Base-by-base conservation (phyloP, 2,113 vertebrate species). In the Laticauda laticaudata region DNA sequence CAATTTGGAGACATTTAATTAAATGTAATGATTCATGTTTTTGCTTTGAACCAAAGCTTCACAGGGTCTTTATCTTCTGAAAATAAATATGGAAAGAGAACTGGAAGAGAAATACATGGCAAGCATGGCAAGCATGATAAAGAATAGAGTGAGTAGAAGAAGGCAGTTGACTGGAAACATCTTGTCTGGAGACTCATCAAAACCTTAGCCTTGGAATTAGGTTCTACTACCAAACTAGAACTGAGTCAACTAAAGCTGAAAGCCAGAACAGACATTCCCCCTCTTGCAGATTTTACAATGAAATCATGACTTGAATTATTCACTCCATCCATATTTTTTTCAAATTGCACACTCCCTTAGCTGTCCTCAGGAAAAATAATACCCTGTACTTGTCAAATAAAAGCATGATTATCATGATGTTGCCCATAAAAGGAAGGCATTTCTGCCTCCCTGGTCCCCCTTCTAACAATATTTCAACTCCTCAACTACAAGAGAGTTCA, bases 231-330 rank as follows among this genome's bases (percentile, higher is more conserved):
- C 75, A 81, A 81, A 81, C 18, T 43, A 43, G 75, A 21, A 81
- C 6, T 8, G n/a, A 34, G 34, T 39, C n/a, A 81, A 6, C 69
- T 81, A 81, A 81, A 81, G 7, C 34, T 81, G 69, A 81, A 81
- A 21, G 34, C 24, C 8, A 43, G 2, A 26, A 55, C 9, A 29
- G 4, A 59, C 4, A 29, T 93, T 93, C 21, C 7, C 34, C 24
- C 6, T 69, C 20, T 14, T 69, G 92, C 24, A 88, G 20, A 94
- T 94, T 91, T 91, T 92, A 93, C 91, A 91, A 12, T 95, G 93
- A 95, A 93, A 48, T 57, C 81, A 92, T 59, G 94, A 92, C 39
- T 86, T 96, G 95, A 96, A 96, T 96, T 94, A 96, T 95, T 96
- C 95, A 97, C 96, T 96, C 86, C 45, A 92, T 26, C 87, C 53